Percentiles rank a stretch among this genome's conserved stretches.
These are phyloP conservation scores for Lethenteron camtschaticum DNA, from an alignment of 2,113 vertebrate genomes.

Conservation along the genomic window DNA sequence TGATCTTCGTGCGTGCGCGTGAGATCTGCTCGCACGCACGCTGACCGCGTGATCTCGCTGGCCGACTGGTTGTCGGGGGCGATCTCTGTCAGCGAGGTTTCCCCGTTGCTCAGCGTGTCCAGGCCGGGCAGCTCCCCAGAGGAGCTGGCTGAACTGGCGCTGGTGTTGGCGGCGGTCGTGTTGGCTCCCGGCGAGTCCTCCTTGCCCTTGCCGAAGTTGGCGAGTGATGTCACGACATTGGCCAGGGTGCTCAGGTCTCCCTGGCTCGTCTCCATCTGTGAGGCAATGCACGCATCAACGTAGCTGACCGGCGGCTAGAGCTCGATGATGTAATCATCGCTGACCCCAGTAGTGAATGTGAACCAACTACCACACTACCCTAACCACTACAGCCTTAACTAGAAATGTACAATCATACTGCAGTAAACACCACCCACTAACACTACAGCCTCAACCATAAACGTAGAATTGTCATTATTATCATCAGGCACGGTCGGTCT, in stretches of 20 bases:
- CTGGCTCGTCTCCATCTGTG: conserved; percentile 55
- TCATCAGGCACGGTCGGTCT: too few relatives aligned
- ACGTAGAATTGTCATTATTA: too few relatives aligned
- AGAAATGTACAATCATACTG: too few relatives aligned
- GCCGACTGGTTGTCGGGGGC: conserved; percentile 62
- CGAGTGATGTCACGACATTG: conserved; percentile 84
- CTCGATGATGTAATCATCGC: too few relatives aligned
- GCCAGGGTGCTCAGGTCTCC: conserved; percentile 78
- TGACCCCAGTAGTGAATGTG: too few relatives aligned
- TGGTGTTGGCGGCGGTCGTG: neutral
- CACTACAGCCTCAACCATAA: too few relatives aligned
- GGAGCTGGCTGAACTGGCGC: too few relatives aligned
- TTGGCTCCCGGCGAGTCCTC: conserved; percentile 3
- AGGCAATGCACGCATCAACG: neutral
- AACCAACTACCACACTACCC: too few relatives aligned
- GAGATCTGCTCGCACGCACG: neutral
- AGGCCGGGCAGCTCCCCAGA: conserved; percentile 3
- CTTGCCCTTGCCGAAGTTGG: conserved; percentile 33
- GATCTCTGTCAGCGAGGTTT: conserved; percentile 31
- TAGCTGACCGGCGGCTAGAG: too few relatives aligned
- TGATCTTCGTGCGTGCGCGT: too few relatives aligned
- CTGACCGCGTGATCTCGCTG: conserved; percentile 78
- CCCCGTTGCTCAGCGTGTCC: conserved; percentile 70
- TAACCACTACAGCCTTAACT: too few relatives aligned
- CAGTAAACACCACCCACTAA: too few relatives aligned